phyloP scores from a whole-genome alignment of 2,113 vertebrate genomes.

The Catharus fuscescens region DNA sequence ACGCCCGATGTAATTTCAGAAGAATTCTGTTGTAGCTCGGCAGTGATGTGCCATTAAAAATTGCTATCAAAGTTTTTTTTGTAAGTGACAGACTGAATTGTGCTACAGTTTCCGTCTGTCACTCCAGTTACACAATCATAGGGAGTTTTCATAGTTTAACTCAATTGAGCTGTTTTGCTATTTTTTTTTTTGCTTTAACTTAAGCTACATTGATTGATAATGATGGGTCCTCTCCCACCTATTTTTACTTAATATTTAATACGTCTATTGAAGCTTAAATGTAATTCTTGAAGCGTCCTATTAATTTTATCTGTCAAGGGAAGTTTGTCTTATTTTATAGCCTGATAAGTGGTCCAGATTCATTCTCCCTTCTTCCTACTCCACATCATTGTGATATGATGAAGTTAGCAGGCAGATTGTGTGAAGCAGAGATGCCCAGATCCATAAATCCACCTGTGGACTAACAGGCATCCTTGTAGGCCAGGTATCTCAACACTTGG shows the following conservation, averaged over 20 bases:
- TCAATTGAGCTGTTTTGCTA: slow-evolving; percentile 38
- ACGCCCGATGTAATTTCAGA: slow-evolving; percentile 60
- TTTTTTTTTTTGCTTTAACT: slow-evolving; percentile 6
- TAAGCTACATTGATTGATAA: slow-evolving; percentile 54
- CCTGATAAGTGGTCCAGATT: background rate
- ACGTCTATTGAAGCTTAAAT: slow-evolving; percentile 47
- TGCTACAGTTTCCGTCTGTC: slow-evolving; percentile 52
- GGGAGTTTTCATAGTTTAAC: slow-evolving; percentile 44
- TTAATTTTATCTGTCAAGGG: slow-evolving; percentile 49
- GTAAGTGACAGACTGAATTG: slow-evolving; percentile 59
- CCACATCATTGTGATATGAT: background rate
- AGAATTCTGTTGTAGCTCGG: slow-evolving; percentile 73
- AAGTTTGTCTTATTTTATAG: slow-evolving; percentile 40
- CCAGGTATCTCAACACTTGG: background rate
- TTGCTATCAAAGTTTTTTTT: slow-evolving; percentile 49
- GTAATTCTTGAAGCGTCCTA: slow-evolving; percentile 13
- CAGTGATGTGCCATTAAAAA: slow-evolving; percentile 55
- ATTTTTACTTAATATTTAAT: slow-evolving; percentile 56
- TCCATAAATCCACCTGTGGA: background rate
- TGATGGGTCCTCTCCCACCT: slow-evolving; percentile 42
- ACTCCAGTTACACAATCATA: slow-evolving; percentile 21
- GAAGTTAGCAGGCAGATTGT: background rate
- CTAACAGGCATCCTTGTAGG: background rate
- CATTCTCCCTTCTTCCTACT: background rate
- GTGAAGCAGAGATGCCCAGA: background rate